Evolutionary conservation across 2,888 invertebrate genomes (phyloP), one percentile per base, ranked within the genome.

Genomic region (Cosmia trapezina): DNA sequence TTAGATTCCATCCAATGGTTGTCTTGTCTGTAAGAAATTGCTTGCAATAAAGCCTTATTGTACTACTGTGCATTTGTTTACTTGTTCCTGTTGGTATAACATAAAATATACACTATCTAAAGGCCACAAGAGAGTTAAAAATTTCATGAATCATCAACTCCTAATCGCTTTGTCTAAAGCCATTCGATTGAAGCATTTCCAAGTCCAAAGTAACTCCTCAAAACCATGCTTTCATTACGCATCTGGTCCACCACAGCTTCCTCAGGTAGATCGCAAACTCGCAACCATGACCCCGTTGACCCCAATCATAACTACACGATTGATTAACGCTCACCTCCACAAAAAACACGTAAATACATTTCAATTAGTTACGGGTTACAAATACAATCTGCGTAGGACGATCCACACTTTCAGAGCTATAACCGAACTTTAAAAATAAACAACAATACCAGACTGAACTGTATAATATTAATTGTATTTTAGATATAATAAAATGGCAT

Each of bases 351-450:
- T 41, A 57, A 66, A 70, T 54, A 70, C 33, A 45, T 53, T 65
- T 51, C 45, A 81, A 74, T 81, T 65, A 64, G 47, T 65, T 19
- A 47, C 51, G 9, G 17, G 8, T 60, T 19, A 65, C 51, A 53
- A 66, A 64, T 41, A 45, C 45, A 66, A 59, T 33, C 49, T 57
- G 73, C 78, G 70, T 65, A 61, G 64, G 67, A 67, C 53, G 54
- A 12, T 4, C 33, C 54, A 47, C 62, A 49, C 70, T 54, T 59
- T 57, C 22, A 51, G 28, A 61, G 57, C 41, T 28, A 68, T 65
- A 68, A 65, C n/a, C 14, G 47, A 56, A 37, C 37, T 47, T 28
- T 63, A 64, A 77, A 81, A 80, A 81, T 53, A 67, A 73, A 63
- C 56, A 54, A 28, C 47, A 63, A 61, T 57, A 41, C 41, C 41